phyloP scores from a whole-genome alignment of 2,113 vertebrate species.

The Carassius gibelio region DNA sequence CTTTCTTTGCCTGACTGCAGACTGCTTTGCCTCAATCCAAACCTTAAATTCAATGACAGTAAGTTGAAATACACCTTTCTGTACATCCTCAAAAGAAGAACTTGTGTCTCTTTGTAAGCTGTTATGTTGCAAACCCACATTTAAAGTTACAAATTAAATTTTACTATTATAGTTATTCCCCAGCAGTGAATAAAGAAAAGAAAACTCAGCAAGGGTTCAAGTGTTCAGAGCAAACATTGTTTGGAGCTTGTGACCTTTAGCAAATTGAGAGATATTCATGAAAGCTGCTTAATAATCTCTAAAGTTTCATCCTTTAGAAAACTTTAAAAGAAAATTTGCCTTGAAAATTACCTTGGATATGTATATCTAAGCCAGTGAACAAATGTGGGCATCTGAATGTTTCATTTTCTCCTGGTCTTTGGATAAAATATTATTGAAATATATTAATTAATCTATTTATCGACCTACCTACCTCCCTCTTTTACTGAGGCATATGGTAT shows the following conservation, averaged over 20 bases:
- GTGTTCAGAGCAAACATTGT: conserved; percentile 27
- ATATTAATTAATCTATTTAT: no score
- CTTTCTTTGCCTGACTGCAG: no score
- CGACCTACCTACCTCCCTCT: not conserved
- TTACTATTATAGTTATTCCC: not conserved
- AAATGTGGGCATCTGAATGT: not conserved
- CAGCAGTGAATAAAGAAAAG: not conserved
- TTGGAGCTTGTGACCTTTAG: conserved; percentile 37
- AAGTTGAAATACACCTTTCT: not conserved
- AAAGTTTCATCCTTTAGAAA: conserved; percentile 36
- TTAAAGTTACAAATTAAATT: not conserved
- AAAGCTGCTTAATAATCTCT: conserved; percentile 49
- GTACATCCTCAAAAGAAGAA: not conserved
- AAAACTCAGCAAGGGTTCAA: conserved; percentile 2
- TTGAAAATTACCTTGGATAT: conserved; percentile 43
- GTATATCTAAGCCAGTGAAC: not conserved
- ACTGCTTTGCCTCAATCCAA: no score
- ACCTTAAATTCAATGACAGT: not conserved
- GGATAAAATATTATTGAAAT: not conserved
- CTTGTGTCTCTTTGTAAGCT: not conserved
- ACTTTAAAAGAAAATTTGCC: conserved; percentile 36
- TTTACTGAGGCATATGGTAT: not conserved
- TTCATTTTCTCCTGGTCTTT: not conserved
- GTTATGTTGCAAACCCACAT: no score
- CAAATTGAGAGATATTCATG: conserved; percentile 43